Evolutionary conservation across 2,888 invertebrate genomes (phyloP).

Genomic region (Tolmerus cingulatus): DNA sequence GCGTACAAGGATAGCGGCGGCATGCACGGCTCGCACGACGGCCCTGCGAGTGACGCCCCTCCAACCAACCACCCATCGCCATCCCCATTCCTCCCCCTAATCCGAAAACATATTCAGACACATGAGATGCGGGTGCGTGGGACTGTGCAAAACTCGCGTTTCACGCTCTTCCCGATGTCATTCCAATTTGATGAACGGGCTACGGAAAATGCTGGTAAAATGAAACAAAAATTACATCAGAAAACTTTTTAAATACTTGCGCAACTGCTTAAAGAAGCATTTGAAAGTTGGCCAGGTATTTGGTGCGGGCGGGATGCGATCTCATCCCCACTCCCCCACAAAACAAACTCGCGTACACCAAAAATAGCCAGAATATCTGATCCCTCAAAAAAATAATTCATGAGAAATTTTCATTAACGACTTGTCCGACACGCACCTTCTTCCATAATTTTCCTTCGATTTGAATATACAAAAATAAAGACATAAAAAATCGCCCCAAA

Average conservation of each 20-base stretch:
- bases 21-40: not conserved
- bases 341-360: not conserved
- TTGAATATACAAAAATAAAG: constrained; percentile 2
- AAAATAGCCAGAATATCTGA: constrained; percentile 16
- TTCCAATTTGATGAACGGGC: constrained; percentile 31
- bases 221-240: constrained; percentile 8
- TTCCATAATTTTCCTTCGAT: constrained; percentile 31
- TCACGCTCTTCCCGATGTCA: not conserved
- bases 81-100: not conserved
- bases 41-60: not conserved
- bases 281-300: not conserved
- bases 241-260: constrained; percentile 10
- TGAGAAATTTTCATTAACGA: constrained; percentile 36
- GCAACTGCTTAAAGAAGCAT: constrained; percentile 17
- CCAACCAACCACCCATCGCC: not conserved
- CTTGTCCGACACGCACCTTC: constrained; percentile 10
- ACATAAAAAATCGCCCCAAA: not conserved
- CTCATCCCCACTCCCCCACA: not conserved
- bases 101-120: not conserved
- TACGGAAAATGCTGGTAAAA: not conserved
- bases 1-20: constrained; percentile 25
- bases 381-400: constrained; percentile 38
- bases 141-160: not conserved
- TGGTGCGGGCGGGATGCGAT: not conserved
- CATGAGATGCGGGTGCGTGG: not conserved